Evolutionary conservation across 2,888 invertebrate genomes (phyloP), one percentile per base, ranked within the genome.

Genomic region (Bedellia somnulentella): DNA sequence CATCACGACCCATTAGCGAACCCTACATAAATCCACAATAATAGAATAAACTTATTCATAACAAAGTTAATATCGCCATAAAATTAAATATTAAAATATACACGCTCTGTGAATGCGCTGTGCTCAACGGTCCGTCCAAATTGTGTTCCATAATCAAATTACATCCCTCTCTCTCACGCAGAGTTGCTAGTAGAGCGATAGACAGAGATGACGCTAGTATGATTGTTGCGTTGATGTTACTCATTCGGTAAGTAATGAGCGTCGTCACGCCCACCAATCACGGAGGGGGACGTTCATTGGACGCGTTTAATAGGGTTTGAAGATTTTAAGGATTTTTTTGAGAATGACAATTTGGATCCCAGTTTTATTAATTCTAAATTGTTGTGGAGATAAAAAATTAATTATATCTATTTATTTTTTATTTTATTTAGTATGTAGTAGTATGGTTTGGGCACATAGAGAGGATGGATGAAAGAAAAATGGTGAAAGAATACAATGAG

Each of bases 201-300:
- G 39, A 66, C 23, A 34, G 52, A 43, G 59, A 59, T 13, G 41
- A 14, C 3, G 28, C 35, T 37, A 51, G 2, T 18, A 46, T 31
- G 38, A 31, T 30, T 10, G 17, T 29, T 43, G 33, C 43, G 40
- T 34, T 29, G 34, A 16, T 21, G 29, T 16, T 26, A 33, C 36
- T 42, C 35, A 41, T 45, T 42, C 37, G 40, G 52, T 64, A 56
- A 70, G 63, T 71, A 70, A 75, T 71, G 67, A 63, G 54, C 33
- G 40, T 42, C 35, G 63, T 60, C 66, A 67, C 71, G 70, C 71
- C 73, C 68, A 41, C 52, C 61, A 70, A 73, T 71, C 68, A 70
- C 47, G 46, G 37, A 35, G 40, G 46, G 36, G 43, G 37, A 42
- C 47, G 47, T 51, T 52, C 49, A 71, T 71, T 75, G 71, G 71